These are phyloP conservation scores for Toxotes chatareus DNA, from an alignment of 2,113 vertebrate genomes.

Conservation along the genomic window DNA sequence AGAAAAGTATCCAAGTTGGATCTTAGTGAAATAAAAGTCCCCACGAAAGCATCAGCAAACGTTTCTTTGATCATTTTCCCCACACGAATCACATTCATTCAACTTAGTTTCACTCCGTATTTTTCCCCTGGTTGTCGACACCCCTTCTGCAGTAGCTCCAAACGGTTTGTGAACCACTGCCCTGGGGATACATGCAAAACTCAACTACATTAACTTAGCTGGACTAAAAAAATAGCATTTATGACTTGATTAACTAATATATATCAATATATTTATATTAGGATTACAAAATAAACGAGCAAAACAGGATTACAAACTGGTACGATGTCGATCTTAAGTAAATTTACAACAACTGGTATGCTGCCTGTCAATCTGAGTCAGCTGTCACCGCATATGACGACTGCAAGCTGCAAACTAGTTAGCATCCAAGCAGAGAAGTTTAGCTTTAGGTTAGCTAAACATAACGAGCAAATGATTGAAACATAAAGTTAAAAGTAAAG, in stretches of 20 bases:
- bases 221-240: too few species aligned
- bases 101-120: too few species aligned
- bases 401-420: background rate
- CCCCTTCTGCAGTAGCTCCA: too few species aligned
- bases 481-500: background rate
- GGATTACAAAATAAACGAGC: background rate
- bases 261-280: background rate
- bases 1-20: too few species aligned
- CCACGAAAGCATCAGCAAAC: too few species aligned
- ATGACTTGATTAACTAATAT: background rate
- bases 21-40: too few species aligned
- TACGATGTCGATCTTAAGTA: background rate
- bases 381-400: background rate
- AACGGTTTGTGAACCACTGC: too few species aligned
- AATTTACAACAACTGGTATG: background rate
- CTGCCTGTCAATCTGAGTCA: background rate
- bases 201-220: background rate
- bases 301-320: background rate
- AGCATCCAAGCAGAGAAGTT: background rate
- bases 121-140: too few species aligned
- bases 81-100: too few species aligned
- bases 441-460: background rate
- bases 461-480: background rate
- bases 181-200: background rate
- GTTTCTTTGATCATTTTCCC: too few species aligned